Evolutionary conservation across 2,888 invertebrate species (phyloP).

Genomic region (Caenorhabditis panamensis): DNA sequence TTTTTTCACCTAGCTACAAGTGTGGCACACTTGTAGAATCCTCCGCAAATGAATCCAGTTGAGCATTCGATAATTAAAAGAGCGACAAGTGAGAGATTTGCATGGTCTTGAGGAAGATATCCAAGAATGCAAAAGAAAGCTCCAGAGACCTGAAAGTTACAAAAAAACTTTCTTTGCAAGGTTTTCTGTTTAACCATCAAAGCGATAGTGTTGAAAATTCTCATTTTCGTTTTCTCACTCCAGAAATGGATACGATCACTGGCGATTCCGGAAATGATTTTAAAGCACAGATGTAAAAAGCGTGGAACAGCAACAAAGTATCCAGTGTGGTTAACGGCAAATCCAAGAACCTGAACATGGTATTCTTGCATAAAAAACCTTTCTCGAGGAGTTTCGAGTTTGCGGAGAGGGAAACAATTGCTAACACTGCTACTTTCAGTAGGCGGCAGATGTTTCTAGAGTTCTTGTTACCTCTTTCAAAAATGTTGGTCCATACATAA

Average conservation of each 20-base stretch:
- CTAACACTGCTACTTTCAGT: too few species aligned
- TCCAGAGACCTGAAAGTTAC: conserved; percentile 66
- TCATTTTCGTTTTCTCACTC: conserved; percentile 75
- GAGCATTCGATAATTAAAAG: conserved; percentile 71
- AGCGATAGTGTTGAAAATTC: conserved; percentile 77
- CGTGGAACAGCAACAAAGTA: conserved; percentile 74
- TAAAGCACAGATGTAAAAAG: conserved; percentile 70
- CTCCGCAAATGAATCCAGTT: conserved; percentile 75
- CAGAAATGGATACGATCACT: conserved; percentile 71
- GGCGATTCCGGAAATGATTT: conserved; percentile 70
- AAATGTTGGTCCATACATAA: conserved; percentile 73
- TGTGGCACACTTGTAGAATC: conserved; percentile 76
- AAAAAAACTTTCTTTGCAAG: too few species aligned
- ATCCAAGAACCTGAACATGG: conserved; percentile 69
- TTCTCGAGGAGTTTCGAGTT: too few species aligned
- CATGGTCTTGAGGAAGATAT: conserved; percentile 66
- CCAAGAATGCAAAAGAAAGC: conserved; percentile 72
- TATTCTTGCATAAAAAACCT: not conserved
- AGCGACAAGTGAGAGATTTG: conserved; percentile 61
- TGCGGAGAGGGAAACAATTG: too few species aligned
- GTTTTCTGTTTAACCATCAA: conserved; percentile 56
- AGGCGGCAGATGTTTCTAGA: not conserved
- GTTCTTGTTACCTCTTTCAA: conserved; percentile 66
- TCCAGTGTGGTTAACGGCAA: conserved; percentile 73
- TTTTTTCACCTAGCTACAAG: conserved; percentile 71